phyloP scores from a whole-genome alignment of 1,140 invertebrate genomes.

The Archivesica marissinica region DNA sequence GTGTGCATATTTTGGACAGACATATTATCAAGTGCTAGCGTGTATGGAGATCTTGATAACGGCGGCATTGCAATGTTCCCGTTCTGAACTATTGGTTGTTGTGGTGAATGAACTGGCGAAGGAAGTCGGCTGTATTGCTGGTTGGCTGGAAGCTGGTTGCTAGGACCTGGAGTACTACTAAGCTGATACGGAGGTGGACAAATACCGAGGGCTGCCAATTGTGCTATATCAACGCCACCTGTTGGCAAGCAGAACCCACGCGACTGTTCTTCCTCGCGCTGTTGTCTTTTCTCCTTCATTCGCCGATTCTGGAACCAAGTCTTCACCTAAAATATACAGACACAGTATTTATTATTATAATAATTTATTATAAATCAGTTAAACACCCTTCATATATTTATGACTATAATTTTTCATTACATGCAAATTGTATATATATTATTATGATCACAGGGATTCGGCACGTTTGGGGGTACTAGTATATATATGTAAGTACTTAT shows the following conservation, averaged over 20 bases:
- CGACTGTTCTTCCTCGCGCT: constrained; percentile 67
- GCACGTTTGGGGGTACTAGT: too few relatives aligned
- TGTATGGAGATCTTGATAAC: background rate
- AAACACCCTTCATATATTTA: too few relatives aligned
- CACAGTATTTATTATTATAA: too few relatives aligned
- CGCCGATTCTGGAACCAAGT: constrained; percentile 84
- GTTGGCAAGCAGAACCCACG: constrained; percentile 65
- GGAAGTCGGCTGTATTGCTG: constrained; percentile 10
- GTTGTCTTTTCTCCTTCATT: constrained; percentile 81
- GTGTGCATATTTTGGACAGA: background rate
- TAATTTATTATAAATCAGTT: too few relatives aligned
- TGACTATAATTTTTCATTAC: too few relatives aligned
- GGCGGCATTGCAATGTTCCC: background rate
- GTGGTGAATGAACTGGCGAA: background rate
- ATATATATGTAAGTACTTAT: too few relatives aligned
- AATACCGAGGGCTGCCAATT: constrained; percentile 68
- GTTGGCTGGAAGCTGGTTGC: background rate
- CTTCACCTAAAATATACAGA: constrained; percentile 71
- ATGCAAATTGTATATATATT: too few relatives aligned
- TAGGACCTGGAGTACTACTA: too few relatives aligned
- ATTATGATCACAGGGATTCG: too few relatives aligned
- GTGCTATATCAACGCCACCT: constrained; percentile 73
- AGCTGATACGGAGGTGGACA: constrained; percentile 21
- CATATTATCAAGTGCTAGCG: background rate
- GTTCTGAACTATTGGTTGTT: background rate